Evolutionary conservation across 2,888 invertebrate species (phyloP).

Genomic region (Lagria hirta): DNA sequence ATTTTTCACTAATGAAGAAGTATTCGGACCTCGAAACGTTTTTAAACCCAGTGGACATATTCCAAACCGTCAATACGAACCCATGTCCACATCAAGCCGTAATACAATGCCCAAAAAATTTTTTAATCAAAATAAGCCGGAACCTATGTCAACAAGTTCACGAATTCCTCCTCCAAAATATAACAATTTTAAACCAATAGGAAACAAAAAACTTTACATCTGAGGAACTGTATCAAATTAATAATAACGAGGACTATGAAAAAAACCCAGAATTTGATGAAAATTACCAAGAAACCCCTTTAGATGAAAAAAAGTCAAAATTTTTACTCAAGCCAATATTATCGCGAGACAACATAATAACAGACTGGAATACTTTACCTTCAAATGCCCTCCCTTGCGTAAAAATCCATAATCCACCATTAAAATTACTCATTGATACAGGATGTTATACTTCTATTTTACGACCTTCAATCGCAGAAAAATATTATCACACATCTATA

Average conservation of each 20-base stretch:
- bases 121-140: slow-evolving; percentile 5
- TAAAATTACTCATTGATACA: slow-evolving; percentile 20
- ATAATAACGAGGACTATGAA: too few relatives aligned
- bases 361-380: slow-evolving; percentile 11
- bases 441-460: slow-evolving; percentile 21
- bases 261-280: too few relatives aligned
- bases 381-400: slow-evolving; percentile 20
- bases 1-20: slow-evolving; percentile 10
- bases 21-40: slow-evolving; percentile 14
- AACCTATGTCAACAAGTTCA: slow-evolving; percentile 9
- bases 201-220: slow-evolving; percentile 12
- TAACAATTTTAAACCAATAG: slow-evolving; percentile 5
- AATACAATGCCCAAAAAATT: too few relatives aligned
- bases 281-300: too few relatives aligned
- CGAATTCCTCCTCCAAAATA: slow-evolving; percentile 1
- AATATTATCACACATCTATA: slow-evolving; percentile 14
- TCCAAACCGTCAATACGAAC: slow-evolving; percentile 1
- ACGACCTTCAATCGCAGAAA: slow-evolving; percentile 21
- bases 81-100: slow-evolving; percentile 10
- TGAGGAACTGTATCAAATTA: slow-evolving; percentile 7
- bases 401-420: slow-evolving; percentile 14
- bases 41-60: slow-evolving; percentile 14
- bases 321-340: too few relatives aligned
- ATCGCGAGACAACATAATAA: not conserved
- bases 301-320: too few relatives aligned